Conservation (phyloP, 2,113 vertebrate species). For the Hemichromis elongatus region DNA sequence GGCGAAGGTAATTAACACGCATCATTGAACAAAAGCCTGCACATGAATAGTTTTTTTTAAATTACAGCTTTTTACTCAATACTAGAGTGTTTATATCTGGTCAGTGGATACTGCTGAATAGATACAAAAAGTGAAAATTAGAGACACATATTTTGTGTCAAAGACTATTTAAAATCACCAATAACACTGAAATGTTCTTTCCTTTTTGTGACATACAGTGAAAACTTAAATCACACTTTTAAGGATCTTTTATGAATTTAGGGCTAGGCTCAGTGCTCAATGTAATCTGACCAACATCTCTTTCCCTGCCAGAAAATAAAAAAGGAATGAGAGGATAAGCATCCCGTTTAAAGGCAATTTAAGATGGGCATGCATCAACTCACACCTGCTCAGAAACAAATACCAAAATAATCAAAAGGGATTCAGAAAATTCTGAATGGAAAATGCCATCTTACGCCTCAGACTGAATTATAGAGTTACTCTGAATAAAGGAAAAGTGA, state of each 20-base stretch:
- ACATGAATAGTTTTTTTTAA: not conserved
- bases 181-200: not conserved
- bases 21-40: not conserved
- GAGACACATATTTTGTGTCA: not conserved
- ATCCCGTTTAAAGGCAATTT: not conserved
- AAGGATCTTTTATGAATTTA: slow-evolving; percentile 8
- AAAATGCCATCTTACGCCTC: not conserved
- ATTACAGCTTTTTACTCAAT: not conserved
- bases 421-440: not conserved
- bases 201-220: not conserved
- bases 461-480: not conserved
- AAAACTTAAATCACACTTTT: not conserved
- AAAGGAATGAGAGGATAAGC: not conserved
- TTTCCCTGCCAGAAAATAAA: not conserved
- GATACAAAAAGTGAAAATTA: slow-evolving; percentile 24
- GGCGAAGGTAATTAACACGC: not conserved
- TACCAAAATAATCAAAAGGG: not conserved
- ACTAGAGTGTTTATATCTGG: not conserved
- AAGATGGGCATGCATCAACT: not conserved
- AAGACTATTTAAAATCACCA: not conserved
- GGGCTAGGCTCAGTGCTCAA: not conserved
- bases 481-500: not conserved
- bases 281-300: not conserved
- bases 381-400: not conserved
- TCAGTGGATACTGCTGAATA: not conserved